A percentile compares a stretch with the other conserved stretches of the same genome.
phyloP scores from a whole-genome alignment of 2,888 invertebrate species.

The Helicoverpa assulta region DNA sequence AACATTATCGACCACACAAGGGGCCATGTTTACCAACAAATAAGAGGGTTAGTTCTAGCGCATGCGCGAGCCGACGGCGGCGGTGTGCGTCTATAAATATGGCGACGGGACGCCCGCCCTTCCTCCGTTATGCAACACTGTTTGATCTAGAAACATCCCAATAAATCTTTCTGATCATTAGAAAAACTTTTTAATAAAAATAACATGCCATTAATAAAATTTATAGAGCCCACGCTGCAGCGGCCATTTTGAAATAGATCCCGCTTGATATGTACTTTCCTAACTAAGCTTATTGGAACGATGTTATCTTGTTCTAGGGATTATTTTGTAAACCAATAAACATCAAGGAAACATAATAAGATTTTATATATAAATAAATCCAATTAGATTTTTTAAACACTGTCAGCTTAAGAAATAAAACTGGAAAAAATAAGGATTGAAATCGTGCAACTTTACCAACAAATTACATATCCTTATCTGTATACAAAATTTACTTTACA shows the following conservation, averaged over 20 bases:
- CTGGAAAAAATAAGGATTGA: not conserved
- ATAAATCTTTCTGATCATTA: slow-evolving; percentile 67
- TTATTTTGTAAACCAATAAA: slow-evolving; percentile 34
- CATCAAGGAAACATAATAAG: slow-evolving; percentile 37
- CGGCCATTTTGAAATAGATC: slow-evolving; percentile 61
- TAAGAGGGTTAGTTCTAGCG: slow-evolving; percentile 63
- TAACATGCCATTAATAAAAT: slow-evolving; percentile 59
- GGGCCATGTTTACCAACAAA: slow-evolving; percentile 78
- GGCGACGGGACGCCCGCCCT: slow-evolving; percentile 73
- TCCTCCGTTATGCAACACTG: slow-evolving; percentile 82
- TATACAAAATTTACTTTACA: slow-evolving; percentile 21
- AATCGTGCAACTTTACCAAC: slow-evolving; percentile 4
- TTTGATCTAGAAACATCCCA: slow-evolving; percentile 79
- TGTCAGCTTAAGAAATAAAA: not conserved
- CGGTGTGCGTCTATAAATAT: slow-evolving; percentile 72
- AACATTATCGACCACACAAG: slow-evolving; percentile 78
- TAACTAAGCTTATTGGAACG: slow-evolving; percentile 50
- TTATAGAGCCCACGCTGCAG: slow-evolving; percentile 35
- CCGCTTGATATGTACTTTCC: slow-evolving; percentile 27
- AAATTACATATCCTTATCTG: slow-evolving; percentile 35
- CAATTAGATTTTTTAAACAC: slow-evolving; percentile 18
- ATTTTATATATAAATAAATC: slow-evolving; percentile 20
- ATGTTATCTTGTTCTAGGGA: slow-evolving; percentile 22
- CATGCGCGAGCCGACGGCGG: slow-evolving; percentile 70
- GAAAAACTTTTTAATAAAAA: slow-evolving; percentile 64